These are phyloP conservation scores for Agriopis aurantiaria DNA, from an alignment of 2,888 invertebrate species.

Conservation along the genomic window DNA sequence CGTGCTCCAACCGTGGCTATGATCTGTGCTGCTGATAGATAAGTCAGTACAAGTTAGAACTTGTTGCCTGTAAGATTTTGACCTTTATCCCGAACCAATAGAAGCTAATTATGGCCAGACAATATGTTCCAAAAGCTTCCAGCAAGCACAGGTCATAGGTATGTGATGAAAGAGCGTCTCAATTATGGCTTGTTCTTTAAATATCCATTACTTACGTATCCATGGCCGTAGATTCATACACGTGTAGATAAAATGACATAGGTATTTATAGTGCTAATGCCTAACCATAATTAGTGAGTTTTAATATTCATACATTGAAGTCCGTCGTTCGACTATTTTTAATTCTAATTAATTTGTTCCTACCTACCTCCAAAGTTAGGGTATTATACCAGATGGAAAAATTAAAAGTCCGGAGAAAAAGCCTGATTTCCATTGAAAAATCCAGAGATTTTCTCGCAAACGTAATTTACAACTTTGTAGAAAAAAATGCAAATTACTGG, in stretches of 20 bases:
- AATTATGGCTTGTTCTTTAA: conserved; percentile 19
- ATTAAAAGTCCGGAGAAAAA: too few species aligned
- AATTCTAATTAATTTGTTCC: too few species aligned
- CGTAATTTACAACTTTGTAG: too few species aligned
- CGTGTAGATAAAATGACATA: conserved; percentile 22
- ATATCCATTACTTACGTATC: conserved; percentile 5
- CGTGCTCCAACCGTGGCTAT: conserved; percentile 46
- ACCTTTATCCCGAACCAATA: conserved; percentile 12
- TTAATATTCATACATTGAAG: conserved; percentile 27
- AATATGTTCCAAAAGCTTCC: conserved; percentile 6
- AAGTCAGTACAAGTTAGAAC: conserved; percentile 14
- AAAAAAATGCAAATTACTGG: too few species aligned
- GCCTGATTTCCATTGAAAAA: too few species aligned
- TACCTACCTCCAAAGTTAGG: too few species aligned
- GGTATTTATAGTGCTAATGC: conserved; percentile 13
- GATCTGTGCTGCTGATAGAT: conserved; percentile 50
- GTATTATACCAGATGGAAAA: too few species aligned
- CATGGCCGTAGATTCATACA: conserved; percentile 12
- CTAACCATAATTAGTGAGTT: conserved; percentile 24
- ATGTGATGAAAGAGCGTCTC: conserved; percentile 28
- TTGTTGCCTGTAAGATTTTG: conserved; percentile 19
- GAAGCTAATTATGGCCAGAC: conserved; percentile 1
- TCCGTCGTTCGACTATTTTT: not conserved
- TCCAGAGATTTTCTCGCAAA: too few species aligned
- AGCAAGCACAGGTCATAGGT: conserved; percentile 10